These are phyloP conservation scores for Silurus aristotelis DNA, from an alignment of 2,797 vertebrate species.

Conservation along the genomic window DNA sequence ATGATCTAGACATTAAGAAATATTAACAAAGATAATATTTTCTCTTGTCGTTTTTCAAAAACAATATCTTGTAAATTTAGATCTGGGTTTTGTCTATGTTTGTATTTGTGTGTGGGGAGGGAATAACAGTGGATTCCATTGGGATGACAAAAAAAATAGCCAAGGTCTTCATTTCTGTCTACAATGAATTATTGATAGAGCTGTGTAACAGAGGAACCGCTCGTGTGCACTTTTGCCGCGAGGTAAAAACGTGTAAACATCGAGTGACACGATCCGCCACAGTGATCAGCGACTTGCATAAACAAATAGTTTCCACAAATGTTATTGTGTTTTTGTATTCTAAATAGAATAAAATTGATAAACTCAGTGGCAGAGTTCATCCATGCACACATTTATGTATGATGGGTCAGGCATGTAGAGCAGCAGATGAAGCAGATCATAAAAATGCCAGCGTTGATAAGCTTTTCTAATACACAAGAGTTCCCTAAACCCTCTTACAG, in stretches of 20 bases:
- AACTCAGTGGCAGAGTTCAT: not conserved
- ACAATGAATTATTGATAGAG: conserved; percentile 58
- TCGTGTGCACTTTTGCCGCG: conserved; percentile 32
- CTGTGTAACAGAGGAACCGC: conserved; percentile 43
- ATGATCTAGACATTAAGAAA: not conserved
- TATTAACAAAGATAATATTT: too few species aligned
- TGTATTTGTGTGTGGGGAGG: conserved; percentile 5
- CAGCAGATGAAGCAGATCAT: not conserved
- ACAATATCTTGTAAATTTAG: too few species aligned
- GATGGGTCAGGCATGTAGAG: not conserved
- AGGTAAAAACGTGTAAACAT: conserved; percentile 55
- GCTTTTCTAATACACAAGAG: not conserved
- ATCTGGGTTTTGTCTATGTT: not conserved
- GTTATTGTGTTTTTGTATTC: conserved; percentile 34
- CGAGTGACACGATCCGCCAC: conserved; percentile 43
- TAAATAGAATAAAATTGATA: not conserved
- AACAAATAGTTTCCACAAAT: conserved; percentile 51
- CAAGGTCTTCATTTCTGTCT: conserved; percentile 45
- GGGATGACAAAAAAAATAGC: conserved; percentile 13
- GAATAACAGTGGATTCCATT: not conserved
- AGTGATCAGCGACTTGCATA: conserved; percentile 41
- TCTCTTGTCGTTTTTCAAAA: too few species aligned
- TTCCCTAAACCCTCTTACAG: not conserved
- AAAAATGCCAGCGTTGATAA: not conserved
- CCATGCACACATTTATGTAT: not conserved